phyloP scores from a whole-genome alignment of 2,113 vertebrate species.

The Gobius niger region DNA sequence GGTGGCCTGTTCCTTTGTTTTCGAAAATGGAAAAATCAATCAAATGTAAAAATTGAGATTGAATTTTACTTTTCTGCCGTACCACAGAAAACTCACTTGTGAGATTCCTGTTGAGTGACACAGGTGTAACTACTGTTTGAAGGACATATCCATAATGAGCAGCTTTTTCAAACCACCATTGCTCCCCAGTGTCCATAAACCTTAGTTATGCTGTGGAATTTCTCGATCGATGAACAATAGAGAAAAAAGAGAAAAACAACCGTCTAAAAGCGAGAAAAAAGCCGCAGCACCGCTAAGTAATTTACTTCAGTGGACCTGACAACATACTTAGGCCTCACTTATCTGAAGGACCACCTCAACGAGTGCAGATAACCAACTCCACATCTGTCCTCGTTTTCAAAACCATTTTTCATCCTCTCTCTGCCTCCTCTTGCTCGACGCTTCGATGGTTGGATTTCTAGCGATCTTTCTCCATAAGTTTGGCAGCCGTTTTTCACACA shows the following conservation, averaged over 20 bases:
- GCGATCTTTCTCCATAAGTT: conserved; percentile 63
- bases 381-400: conserved; percentile 61
- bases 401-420: conserved; percentile 55
- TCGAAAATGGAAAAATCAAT: no score
- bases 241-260: conserved; percentile 20
- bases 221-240: conserved; percentile 40
- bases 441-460: conserved; percentile 45
- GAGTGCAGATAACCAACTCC: conserved; percentile 56
- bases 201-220: conserved; percentile 20
- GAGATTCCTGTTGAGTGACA: conserved; percentile 10
- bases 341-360: conserved; percentile 54
- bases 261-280: conserved; percentile 23
- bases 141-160: conserved; percentile 41
- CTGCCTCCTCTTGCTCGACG: not conserved
- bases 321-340: conserved; percentile 55
- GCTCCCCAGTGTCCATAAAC: conserved; percentile 34
- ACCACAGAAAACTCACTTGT: not conserved
- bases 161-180: conserved; percentile 23
- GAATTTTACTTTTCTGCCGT: no score
- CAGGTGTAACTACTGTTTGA: not conserved
- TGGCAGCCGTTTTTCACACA: conserved; percentile 61
- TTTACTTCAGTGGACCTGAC: conserved; percentile 54
- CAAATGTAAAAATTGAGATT: no score
- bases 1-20: no score
- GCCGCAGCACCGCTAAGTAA: conserved; percentile 26